Evolutionary conservation across 2,888 invertebrate genomes (phyloP), one percentile per base, ranked within the genome.

Genomic region (Cephus sareptanus): DNA sequence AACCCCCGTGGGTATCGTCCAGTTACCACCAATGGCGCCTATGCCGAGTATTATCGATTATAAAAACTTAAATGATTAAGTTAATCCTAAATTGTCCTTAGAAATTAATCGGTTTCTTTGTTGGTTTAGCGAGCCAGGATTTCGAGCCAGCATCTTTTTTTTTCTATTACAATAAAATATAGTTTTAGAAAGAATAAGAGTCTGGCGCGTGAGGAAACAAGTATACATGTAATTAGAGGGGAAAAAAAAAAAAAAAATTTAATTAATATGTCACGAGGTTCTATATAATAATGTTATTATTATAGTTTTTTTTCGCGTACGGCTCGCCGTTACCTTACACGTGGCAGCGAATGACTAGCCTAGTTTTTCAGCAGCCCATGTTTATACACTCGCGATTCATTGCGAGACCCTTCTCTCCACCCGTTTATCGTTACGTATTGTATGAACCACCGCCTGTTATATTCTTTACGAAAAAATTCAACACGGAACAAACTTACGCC

Each of bases 261-360:
- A 9, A 56, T 56, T 56, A 56, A 56, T 23, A 56, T 2, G 23
- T 56, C 23, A 56, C 56, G 56, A 56, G 23, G 56, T 56, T 56
- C 9, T 56, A 9, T 56, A 56, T 15, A 40, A 40, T 9, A 56
- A 23, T 56, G 2, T 23, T 56, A 35, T 75, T 69, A 34, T 34
- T 56, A 35, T 34, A 37, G 30, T 74, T 75, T 75, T 69, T 33
- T 34, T 68, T 78, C 68, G 34, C 56, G 4, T 15, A 78, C 9
- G 56, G 56, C 56, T 56, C 56, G 56, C 56, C 56, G 56, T 34
- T 31, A 71, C 71, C 71, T 71, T 71, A 71, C 71, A 12, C 31
- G 71, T 71, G 71, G 71, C 71, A 71, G 71, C 71, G 71, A 71
- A 71, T 33, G 71, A 71, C 71, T 34, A 71, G 71, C 71, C 71